Conservation (phyloP, 2,113 vertebrate genomes). For the Proteles cristata region DNA sequence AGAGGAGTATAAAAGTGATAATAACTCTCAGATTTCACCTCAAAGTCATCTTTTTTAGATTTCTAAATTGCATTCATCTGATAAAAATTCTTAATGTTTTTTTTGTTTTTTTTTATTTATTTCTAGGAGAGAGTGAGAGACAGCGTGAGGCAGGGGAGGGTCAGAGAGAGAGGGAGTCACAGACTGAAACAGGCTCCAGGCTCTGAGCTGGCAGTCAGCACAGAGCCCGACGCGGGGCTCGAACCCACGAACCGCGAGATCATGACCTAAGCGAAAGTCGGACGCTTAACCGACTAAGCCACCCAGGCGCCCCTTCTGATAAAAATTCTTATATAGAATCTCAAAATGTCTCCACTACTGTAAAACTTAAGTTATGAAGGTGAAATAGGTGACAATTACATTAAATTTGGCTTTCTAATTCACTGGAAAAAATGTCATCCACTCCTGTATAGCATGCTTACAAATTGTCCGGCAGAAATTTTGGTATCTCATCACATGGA, state of each 20-base stretch:
- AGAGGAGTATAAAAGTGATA: background rate
- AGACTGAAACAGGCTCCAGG: no score
- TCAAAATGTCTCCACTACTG: background rate
- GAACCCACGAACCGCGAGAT: no score
- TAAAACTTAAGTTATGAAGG: slow-evolving; percentile 15
- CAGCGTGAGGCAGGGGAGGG: no score
- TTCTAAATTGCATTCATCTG: background rate
- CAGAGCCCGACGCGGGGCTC: no score
- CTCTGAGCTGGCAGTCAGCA: no score
- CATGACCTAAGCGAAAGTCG: no score
- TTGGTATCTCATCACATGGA: background rate
- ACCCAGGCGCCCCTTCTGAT: no score
- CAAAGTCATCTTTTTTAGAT: slow-evolving; percentile 3
- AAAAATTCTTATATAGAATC: background rate
- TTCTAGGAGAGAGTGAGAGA: no score
- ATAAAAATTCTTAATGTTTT: slow-evolving; percentile 37
- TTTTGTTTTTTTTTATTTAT: no score
- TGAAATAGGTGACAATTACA: background rate
- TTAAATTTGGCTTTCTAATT: background rate
- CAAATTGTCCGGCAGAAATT: slow-evolving; percentile 23
- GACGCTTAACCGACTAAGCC: no score
- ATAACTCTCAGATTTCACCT: slow-evolving; percentile 5
- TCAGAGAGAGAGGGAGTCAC: no score
- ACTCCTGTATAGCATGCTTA: background rate
- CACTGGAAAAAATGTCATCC: background rate